A percentile compares a stretch with the other conserved stretches of the same genome.
phyloP scores from a whole-genome alignment of 2,113 vertebrate species.

The Vimba vimba region DNA sequence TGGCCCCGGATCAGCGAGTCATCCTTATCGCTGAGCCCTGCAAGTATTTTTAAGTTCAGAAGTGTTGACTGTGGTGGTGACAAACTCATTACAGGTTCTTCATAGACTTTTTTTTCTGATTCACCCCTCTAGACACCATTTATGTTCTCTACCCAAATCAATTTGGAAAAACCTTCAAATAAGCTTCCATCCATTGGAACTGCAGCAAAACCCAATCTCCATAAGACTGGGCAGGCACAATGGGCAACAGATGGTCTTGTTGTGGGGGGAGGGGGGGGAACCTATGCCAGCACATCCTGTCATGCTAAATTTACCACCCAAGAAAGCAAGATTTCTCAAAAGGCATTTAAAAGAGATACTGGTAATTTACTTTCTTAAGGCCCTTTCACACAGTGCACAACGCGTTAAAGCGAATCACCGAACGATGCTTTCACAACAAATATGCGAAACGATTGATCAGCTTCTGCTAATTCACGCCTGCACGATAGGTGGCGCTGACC shows the following conservation, averaged over 20 bases:
- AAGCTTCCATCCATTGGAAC: constrained; percentile 52
- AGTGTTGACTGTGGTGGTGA: not conserved
- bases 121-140: not conserved
- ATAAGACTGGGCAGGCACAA: constrained; percentile 58
- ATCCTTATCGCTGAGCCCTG: not conserved
- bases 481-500: too few species aligned
- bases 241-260: constrained; percentile 62
- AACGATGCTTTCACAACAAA: too few species aligned
- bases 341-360: constrained; percentile 52
- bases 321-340: constrained; percentile 62
- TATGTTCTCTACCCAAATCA: not conserved
- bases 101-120: too few species aligned
- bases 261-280: constrained; percentile 33
- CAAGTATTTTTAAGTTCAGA: not conserved
- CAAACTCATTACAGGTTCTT: not conserved
- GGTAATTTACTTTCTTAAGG: constrained; percentile 57
- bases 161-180: constrained; percentile 36
- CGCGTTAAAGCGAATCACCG: too few species aligned
- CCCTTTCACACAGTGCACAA: too few species aligned
- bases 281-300: constrained; percentile 61
- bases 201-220: constrained; percentile 54
- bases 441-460: too few species aligned
- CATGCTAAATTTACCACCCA: constrained; percentile 65
- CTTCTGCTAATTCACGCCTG: too few species aligned
- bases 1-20: too few species aligned